A percentile compares a stretch with the other conserved stretches of the same genome.
Conservation (phyloP, 2,797 vertebrate genomes). For the Pseudochromis fuscus region DNA sequence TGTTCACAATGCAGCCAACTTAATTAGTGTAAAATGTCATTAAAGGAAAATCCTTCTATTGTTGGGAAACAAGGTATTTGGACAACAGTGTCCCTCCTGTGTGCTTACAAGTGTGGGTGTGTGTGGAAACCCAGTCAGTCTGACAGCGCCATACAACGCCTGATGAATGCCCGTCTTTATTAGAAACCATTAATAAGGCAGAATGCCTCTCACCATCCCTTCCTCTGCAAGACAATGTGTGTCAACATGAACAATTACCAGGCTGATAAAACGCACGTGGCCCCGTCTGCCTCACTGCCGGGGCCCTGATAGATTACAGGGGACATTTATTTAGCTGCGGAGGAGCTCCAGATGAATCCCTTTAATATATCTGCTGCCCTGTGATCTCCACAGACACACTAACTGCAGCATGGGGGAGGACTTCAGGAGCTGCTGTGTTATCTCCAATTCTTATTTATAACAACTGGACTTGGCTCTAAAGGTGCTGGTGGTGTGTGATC, state of each 20-base stretch:
- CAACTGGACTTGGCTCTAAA: neutral
- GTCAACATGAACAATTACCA: slow-evolving; percentile 84
- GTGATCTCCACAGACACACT: slow-evolving; percentile 48
- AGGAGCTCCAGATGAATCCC: slow-evolving; percentile 69
- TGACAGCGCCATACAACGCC: slow-evolving; percentile 68
- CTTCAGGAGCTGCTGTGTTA: slow-evolving; percentile 2
- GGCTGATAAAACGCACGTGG: slow-evolving; percentile 76
- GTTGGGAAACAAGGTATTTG: no score
- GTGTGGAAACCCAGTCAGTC: slow-evolving; percentile 35
- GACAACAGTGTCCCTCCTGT: no score
- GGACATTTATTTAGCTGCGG: slow-evolving; percentile 78
- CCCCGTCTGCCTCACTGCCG: slow-evolving; percentile 70
- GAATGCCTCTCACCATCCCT: slow-evolving; percentile 72
- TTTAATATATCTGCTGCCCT: slow-evolving; percentile 76
- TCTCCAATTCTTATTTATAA: neutral
- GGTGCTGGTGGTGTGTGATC: no score
- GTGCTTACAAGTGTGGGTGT: neutral
- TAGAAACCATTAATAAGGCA: slow-evolving; percentile 83
- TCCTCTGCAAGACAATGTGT: slow-evolving; percentile 79
- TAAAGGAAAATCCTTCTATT: no score
- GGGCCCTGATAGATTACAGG: slow-evolving; percentile 73
- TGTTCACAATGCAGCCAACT: no score
- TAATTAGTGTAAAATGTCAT: no score
- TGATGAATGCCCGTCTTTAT: slow-evolving; percentile 83
- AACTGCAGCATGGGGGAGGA: slow-evolving; percentile 1